A percentile compares a stretch with the other conserved stretches of the same genome.
Conservation (phyloP, 1,140 invertebrate species). For the Tetragonula clypearis region DNA sequence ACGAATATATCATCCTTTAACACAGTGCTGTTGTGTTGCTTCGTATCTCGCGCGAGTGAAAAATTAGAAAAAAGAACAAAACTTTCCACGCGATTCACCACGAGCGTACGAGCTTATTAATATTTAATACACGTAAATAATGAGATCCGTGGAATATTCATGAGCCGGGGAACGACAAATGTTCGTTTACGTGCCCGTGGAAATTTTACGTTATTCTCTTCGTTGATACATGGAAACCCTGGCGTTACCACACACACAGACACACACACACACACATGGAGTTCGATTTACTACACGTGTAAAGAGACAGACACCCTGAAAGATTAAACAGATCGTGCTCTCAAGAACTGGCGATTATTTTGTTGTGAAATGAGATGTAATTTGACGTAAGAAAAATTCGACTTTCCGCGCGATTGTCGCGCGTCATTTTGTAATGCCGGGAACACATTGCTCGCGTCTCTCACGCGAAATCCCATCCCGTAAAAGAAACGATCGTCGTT, state of each 20-base stretch:
- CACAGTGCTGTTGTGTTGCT: background rate
- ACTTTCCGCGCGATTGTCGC: background rate
- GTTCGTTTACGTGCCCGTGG: background rate
- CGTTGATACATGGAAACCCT: background rate
- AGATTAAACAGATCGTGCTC: slow-evolving; percentile 17
- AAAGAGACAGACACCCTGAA: background rate
- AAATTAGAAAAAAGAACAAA: background rate
- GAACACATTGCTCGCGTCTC: background rate
- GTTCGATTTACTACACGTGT: slow-evolving; percentile 6
- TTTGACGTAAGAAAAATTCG: background rate
- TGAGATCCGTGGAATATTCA: slow-evolving; percentile 28
- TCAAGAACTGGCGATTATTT: background rate
- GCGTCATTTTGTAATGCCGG: too few relatives aligned
- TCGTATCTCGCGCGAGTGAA: background rate
- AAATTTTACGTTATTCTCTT: slow-evolving; percentile 29
- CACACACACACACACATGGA: background rate
- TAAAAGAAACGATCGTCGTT: too few relatives aligned
- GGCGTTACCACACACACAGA: background rate
- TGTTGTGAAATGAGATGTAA: background rate
- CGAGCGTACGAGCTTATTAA: background rate
- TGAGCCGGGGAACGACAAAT: background rate
- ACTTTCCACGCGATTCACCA: background rate
- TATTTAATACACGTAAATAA: slow-evolving; percentile 14
- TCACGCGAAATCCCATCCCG: too few relatives aligned
- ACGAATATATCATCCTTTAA: background rate